These are phyloP conservation scores for Lonchura striata DNA, from an alignment of 2,113 vertebrate genomes.

Conservation along the genomic window DNA sequence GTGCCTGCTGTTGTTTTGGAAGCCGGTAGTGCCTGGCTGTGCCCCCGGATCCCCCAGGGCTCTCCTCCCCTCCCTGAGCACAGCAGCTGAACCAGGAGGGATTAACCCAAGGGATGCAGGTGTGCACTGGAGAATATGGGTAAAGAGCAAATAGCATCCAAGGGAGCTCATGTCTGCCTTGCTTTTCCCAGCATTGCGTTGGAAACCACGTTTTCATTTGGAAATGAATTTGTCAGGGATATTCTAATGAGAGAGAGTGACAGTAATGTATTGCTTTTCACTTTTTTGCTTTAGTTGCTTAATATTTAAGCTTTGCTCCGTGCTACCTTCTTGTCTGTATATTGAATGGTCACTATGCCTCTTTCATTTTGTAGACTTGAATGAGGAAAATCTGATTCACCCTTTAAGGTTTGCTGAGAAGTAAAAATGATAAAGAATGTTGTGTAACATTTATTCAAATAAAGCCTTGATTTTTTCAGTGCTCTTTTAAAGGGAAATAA, in stretches of 20 bases:
- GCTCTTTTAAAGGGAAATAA: slow-evolving; percentile 69
- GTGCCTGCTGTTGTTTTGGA: slow-evolving; percentile 33
- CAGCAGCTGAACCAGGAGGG: slow-evolving; percentile 24
- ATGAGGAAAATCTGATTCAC: slow-evolving; percentile 75
- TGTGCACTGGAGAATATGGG: slow-evolving; percentile 63
- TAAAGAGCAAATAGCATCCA: slow-evolving; percentile 60
- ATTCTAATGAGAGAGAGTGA: slow-evolving; percentile 73
- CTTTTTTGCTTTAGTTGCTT: slow-evolving; percentile 83
- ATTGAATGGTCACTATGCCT: slow-evolving; percentile 75
- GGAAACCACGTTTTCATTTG: slow-evolving; percentile 68
- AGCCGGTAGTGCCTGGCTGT: slow-evolving; percentile 55
- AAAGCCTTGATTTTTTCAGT: slow-evolving; percentile 80
- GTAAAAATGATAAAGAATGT: slow-evolving; percentile 82
- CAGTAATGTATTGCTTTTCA: slow-evolving; percentile 75
- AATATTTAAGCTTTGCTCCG: slow-evolving; percentile 85
- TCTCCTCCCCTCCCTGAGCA: slow-evolving; percentile 8
- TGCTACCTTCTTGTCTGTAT: slow-evolving; percentile 77
- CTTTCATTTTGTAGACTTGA: slow-evolving; percentile 81
- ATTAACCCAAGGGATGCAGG: slow-evolving; percentile 43
- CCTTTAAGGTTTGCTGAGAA: slow-evolving; percentile 76
- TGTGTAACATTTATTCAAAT: slow-evolving; percentile 82
- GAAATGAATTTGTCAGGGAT: slow-evolving; percentile 74
- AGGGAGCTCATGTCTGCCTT: slow-evolving; percentile 57
- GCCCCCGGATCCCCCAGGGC: slow-evolving; percentile 38
- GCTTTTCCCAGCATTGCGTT: slow-evolving; percentile 66